Base-by-base conservation (phyloP, 2,888 invertebrate genomes). In the Metallyticus violacea region DNA sequence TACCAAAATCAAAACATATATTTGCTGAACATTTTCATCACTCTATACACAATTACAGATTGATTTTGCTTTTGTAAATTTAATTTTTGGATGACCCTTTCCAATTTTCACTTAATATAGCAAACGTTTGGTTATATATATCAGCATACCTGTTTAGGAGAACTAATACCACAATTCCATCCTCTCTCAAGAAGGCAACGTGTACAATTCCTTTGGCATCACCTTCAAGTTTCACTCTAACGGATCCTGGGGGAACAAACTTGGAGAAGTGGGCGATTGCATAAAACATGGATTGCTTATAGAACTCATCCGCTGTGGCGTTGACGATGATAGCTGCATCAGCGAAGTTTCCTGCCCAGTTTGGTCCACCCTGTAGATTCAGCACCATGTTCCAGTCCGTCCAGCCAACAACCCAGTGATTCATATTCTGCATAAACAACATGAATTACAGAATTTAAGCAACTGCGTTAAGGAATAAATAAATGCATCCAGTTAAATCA, bases 231-330 rank as follows among this genome's bases (percentile, higher is more conserved):
- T 90, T 89, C 89, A 94, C 91, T 89, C 91, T 89, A 86, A 90
- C 86, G 0, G 96, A 96, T n/a, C 93, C 94, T 89, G 93, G 93
- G 0, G 94, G 93, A 77, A 96, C 92, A 90, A 96, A 96, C 91
- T 94, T 95, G 79, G 95, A 94, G 90, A 96, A 95, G 91, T 98
- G 98, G 0, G 96, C 96, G 90, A 98, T 92, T 0, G 95, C 95
- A 90, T 98, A 98, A 91, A 94, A 98, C 94, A 96, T 96, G 0
- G 98, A 98, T 90, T 98, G 97, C 90, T 98, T 98, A 90, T 96
- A 96, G 91, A 98, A 97, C 91, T 97, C 96, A 88, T 95, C 94
- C 0, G 90, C 90, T 0, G 91, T 91, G 2, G 92, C 90, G 88
- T 95, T 94, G 1, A 96, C 94, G 86, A 96, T 92, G 79, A 94